These are phyloP conservation scores for Parnassius smintheus DNA, from an alignment of 2,888 invertebrate genomes.

Conservation along the genomic window DNA sequence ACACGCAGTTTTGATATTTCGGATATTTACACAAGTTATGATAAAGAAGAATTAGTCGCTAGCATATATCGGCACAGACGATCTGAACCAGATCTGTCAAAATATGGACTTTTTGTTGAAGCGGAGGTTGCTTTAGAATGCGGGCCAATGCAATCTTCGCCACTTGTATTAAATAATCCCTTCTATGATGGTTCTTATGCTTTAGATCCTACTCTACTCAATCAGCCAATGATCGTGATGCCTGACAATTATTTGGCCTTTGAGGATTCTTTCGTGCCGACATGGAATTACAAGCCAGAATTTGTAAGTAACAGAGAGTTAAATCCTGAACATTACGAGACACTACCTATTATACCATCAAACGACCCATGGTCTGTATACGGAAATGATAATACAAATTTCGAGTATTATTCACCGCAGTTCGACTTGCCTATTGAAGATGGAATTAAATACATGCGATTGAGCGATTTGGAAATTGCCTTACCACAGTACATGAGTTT, in stretches of 20 bases:
- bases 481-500: constrained; percentile 72
- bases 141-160: constrained; percentile 55
- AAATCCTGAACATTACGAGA: constrained; percentile 64
- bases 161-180: constrained; percentile 74
- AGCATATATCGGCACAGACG: constrained; percentile 51
- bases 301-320: constrained; percentile 51
- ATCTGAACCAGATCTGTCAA: constrained; percentile 75
- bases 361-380: constrained; percentile 74
- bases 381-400: constrained; percentile 56
- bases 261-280: constrained; percentile 75
- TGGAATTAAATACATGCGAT: constrained; percentile 65
- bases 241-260: constrained; percentile 78
- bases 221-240: constrained; percentile 60
- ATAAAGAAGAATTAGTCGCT: constrained; percentile 50
- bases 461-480: constrained; percentile 70
- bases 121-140: constrained; percentile 64
- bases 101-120: constrained; percentile 65
- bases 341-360: constrained; percentile 63
- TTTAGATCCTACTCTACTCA: constrained; percentile 53
- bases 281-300: constrained; percentile 70
- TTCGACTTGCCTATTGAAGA: constrained; percentile 56
- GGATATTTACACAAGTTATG: constrained; percentile 56
- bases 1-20: constrained; percentile 73
- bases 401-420: constrained; percentile 64
- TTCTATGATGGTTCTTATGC: constrained; percentile 75